Conservation (phyloP, 2,888 invertebrate species). For the Linnaemya vulpina region DNA sequence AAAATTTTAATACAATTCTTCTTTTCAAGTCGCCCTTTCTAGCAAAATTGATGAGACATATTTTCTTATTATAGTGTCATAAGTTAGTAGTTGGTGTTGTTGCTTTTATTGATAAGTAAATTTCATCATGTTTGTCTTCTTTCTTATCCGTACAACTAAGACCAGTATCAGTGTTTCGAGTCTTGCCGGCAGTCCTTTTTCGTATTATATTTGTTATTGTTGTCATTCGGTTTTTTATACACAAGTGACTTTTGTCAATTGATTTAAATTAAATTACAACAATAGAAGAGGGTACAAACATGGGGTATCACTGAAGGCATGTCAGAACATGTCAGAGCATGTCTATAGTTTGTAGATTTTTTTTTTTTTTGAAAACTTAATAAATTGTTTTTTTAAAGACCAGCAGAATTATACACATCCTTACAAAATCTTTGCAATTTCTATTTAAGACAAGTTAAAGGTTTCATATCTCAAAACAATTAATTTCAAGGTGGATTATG, state of each 20-base stretch:
- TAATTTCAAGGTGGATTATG: slow-evolving; percentile 61
- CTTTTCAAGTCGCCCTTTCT: no score
- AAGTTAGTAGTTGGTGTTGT: no score
- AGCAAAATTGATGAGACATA: no score
- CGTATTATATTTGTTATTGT: background rate
- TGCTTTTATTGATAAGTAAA: slow-evolving; percentile 2
- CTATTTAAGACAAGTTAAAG: slow-evolving; percentile 5
- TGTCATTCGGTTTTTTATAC: slow-evolving; percentile 38
- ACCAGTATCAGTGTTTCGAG: background rate
- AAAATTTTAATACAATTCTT: no score
- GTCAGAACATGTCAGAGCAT: background rate
- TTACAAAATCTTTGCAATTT: background rate
- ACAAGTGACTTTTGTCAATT: slow-evolving; percentile 58
- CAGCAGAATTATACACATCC: background rate
- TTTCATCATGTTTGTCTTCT: background rate
- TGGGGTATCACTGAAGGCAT: slow-evolving; percentile 7
- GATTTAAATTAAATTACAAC: slow-evolving; percentile 55
- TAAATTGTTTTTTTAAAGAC: background rate
- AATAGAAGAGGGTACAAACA: background rate
- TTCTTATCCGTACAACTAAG: background rate
- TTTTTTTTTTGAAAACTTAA: background rate
- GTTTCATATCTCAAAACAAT: slow-evolving; percentile 49
- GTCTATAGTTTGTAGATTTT: background rate
- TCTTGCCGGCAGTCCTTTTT: background rate
- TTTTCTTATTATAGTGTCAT: no score